Base-by-base conservation (phyloP, 1,140 invertebrate species). In the Aplysia californica region DNA sequence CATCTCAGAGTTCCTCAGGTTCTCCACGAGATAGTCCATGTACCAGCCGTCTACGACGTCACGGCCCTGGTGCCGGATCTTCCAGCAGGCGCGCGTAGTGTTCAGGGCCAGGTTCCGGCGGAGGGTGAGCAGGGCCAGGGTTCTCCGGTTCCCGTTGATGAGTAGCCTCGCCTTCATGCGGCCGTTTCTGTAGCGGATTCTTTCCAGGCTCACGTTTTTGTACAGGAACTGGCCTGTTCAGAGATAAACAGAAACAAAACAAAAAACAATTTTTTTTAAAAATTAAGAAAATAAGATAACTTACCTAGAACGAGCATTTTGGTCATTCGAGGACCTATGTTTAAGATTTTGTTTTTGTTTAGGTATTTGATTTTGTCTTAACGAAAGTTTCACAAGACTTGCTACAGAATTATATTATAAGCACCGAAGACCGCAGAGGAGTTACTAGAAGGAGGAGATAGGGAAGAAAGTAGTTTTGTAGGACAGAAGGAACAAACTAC, bases 141-240 rank as follows among this genome's bases (percentile, higher is more conserved):
- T 61, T 20, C 66, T 26, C 1, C 75, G 67, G 29, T 38, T 41
- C 20, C 55, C 50, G 10, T 44, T 23, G 2, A 76, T 31, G 15
- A 44, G 10, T 1, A 76, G 39, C 29, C 23, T 61, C 21, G 67
- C 75, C 39, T 61, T 59, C 44, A 31, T 44, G 29, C 55, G 50
- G n/a, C 56, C 56, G 56, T 70, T 64, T 29, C 58, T 70, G 50
- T 59, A 70, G 3, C 29, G 1, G 5, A 76, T 33, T 26, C 70
- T 76, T 10, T 69, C 66, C 5, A 33, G 20, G 0, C n/a, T 35
- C 23, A 70, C 67, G 44, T 35, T 76, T 31, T 76, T 76, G 26
- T 59, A 69, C 1, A 76, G 67, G n/a, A 76, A 76, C 67, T 76
- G 75, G 44, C 75, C 75, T 76, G 67, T 38, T 44, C 23, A 61